Conservation (phyloP, 2,888 invertebrate genomes). For the Caenorhabditis afra region DNA sequence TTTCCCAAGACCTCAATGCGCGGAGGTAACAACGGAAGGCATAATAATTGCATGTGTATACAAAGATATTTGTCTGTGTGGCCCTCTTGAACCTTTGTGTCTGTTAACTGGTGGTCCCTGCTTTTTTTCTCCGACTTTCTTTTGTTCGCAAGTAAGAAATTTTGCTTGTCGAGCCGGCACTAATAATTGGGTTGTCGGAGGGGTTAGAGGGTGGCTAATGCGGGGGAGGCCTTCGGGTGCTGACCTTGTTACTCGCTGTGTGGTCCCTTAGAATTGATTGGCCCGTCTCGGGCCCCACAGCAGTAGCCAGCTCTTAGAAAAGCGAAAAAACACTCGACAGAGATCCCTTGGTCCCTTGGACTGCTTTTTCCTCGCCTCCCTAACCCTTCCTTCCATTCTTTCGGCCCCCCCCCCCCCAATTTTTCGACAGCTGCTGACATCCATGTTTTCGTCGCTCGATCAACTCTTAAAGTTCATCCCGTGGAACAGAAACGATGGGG, state of each 20-base stretch:
- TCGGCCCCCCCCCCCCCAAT: background rate
- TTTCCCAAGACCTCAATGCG: background rate
- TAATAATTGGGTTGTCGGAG: slow-evolving; percentile 44
- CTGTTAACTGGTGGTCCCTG: background rate
- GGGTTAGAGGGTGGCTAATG: slow-evolving; percentile 1
- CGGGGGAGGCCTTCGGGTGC: slow-evolving; percentile 4
- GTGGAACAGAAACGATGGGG: background rate
- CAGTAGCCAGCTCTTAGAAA: background rate
- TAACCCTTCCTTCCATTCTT: slow-evolving; percentile 1
- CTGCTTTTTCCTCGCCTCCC: background rate
- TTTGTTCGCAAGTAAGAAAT: slow-evolving; percentile 1
- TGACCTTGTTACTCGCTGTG: slow-evolving; percentile 50
- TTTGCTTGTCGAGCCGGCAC: slow-evolving; percentile 31
- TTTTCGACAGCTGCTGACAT: slow-evolving; percentile 14
- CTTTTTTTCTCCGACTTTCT: background rate
- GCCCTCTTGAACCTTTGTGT: no score
- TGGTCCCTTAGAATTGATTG: slow-evolving; percentile 26
- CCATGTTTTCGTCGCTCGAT: slow-evolving; percentile 23
- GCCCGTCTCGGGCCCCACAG: slow-evolving; percentile 7
- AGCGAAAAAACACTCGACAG: slow-evolving; percentile 37
- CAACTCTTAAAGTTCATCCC: slow-evolving; percentile 45
- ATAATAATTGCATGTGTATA: background rate
- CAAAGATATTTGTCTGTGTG: slow-evolving; percentile 1
- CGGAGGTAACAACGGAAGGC: background rate
- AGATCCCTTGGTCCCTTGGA: slow-evolving; percentile 28